A percentile compares a stretch with the other conserved stretches of the same genome.
These are phyloP conservation scores for Chalcis sispes DNA, from an alignment of 2,888 invertebrate species.

Conservation along the genomic window DNA sequence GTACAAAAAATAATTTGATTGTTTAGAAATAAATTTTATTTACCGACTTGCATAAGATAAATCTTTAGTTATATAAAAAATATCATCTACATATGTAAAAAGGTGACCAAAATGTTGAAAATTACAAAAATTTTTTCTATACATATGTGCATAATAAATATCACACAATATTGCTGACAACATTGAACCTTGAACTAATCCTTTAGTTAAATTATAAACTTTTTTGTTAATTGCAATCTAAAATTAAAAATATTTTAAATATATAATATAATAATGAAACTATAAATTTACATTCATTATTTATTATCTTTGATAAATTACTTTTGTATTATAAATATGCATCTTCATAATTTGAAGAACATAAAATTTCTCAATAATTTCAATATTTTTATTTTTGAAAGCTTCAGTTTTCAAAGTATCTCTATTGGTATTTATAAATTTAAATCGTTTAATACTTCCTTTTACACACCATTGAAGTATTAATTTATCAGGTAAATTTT, in stretches of 20 bases:
- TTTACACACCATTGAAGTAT: not conserved
- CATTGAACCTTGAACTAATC: conserved; percentile 43
- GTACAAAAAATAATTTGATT: not conserved
- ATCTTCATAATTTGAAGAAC: conserved; percentile 5
- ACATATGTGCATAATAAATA: conserved; percentile 48
- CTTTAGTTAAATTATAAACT: conserved; percentile 41
- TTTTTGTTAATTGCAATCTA: conserved; percentile 14
- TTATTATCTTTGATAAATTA: conserved; percentile 1
- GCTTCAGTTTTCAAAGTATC: not conserved
- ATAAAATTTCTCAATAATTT: not conserved
- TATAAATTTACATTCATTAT: not conserved
- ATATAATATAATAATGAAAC: not conserved
- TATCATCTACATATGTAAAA: conserved; percentile 50
- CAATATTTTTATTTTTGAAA: not conserved
- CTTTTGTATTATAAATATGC: conserved; percentile 31
- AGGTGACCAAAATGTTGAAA: conserved; percentile 20
- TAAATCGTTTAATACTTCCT: conserved; percentile 5
- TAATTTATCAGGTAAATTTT: conserved; percentile 19
- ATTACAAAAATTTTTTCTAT: conserved; percentile 26
- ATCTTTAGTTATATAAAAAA: conserved; percentile 30
- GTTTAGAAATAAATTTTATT: not conserved
- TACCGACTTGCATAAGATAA: conserved; percentile 15
- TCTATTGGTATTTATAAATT: not conserved
- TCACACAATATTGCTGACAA: conserved; percentile 41
- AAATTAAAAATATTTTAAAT: conserved; percentile 15